Percentiles rank a stretch among this genome's conserved stretches.
These are phyloP conservation scores for Apogon hyalosoma DNA, from an alignment of 2,797 vertebrate genomes.

Conservation along the genomic window DNA sequence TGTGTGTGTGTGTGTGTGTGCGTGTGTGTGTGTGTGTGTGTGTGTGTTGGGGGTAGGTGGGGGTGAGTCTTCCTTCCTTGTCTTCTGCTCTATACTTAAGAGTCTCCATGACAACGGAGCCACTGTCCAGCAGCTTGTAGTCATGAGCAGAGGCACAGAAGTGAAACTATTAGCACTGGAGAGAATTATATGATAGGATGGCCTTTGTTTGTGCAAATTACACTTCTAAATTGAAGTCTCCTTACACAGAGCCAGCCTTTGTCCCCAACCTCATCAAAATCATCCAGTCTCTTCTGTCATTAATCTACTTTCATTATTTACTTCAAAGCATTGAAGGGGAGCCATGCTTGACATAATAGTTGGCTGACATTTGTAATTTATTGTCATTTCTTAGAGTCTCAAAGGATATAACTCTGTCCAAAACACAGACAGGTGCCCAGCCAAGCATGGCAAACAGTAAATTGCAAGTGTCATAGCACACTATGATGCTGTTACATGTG, in stretches of 20 bases:
- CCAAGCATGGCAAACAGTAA: constrained; percentile 22
- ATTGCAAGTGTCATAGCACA: constrained; percentile 35
- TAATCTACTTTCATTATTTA: constrained; percentile 29
- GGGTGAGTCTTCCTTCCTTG: constrained; percentile 36
- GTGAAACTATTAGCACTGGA: constrained; percentile 48
- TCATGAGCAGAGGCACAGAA: constrained; percentile 56
- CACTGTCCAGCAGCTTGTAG: constrained; percentile 59
- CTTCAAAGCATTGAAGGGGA: constrained; percentile 36
- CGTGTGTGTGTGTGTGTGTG: constrained; percentile 20
- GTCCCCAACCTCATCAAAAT: constrained; percentile 29
- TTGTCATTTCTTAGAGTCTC: constrained; percentile 10
- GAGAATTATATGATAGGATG: constrained; percentile 4
- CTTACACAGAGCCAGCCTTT: constrained; percentile 15
- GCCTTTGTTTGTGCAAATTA: constrained; percentile 36
- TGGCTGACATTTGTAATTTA: constrained; percentile 9
- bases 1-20: too few relatives aligned
- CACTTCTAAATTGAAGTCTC: constrained; percentile 4
- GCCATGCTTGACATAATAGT: constrained; percentile 26
- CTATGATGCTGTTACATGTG: constrained; percentile 22
- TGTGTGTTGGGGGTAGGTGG: neutral
- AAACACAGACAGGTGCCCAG: constrained; percentile 11
- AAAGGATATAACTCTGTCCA: constrained; percentile 17
- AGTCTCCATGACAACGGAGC: constrained; percentile 79
- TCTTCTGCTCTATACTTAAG: constrained; percentile 70
- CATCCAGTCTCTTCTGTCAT: constrained; percentile 9